Base-by-base conservation (phyloP, 1,140 invertebrate species). In the Chironomus striatipennis region DNA sequence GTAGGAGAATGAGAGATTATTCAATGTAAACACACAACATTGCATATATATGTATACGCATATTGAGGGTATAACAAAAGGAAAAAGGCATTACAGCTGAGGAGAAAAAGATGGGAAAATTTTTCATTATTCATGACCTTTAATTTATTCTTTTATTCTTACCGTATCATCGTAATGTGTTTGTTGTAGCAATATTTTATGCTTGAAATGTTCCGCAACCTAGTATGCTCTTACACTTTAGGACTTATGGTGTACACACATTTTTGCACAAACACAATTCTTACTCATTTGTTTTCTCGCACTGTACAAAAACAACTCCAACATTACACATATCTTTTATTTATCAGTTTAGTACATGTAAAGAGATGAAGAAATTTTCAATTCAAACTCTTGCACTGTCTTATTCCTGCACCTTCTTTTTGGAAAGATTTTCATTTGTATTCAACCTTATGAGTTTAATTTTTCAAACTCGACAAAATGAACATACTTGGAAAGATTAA, bases 101-200 rank as follows among this genome's bases (percentile, higher is more conserved):
- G 20, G 3, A 34, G 24, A 70, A 70, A 70, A 70, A 70, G 20
- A 70, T 70, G 17, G 47, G 47, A 57, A 57, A 57, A 20, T 10
- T 21, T 70, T 70, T 70, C 65, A 70, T 70, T 70, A 70, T 70
- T 70, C 65, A 70, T 70, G 20, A 57, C 17, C 65, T 70, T 70
- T 70, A 70, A 70, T 70, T 70, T 21, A 70, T 70, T 70, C 65
- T 70, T 70, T 18, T 70, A 70, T 70, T 70, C 10, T 20, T 70
- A 70, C 65, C 17, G 20, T 70, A 70, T 70, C 65, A 70, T 70
- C 65, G 20, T 70, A 70, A 70, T 70, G 65, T 21, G 17, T 70
- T 70, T 70, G n/a, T 8, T 70, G 65, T 70, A 21, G 65, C 20
- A 70, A 70, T 70, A 70, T 70, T 70, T 70, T 21, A 70, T 70